Percentiles rank a stretch among this genome's conserved stretches.
These are phyloP conservation scores for Bryconaethiops microstoma DNA, from an alignment of 2,797 vertebrate species.

Conservation along the genomic window DNA sequence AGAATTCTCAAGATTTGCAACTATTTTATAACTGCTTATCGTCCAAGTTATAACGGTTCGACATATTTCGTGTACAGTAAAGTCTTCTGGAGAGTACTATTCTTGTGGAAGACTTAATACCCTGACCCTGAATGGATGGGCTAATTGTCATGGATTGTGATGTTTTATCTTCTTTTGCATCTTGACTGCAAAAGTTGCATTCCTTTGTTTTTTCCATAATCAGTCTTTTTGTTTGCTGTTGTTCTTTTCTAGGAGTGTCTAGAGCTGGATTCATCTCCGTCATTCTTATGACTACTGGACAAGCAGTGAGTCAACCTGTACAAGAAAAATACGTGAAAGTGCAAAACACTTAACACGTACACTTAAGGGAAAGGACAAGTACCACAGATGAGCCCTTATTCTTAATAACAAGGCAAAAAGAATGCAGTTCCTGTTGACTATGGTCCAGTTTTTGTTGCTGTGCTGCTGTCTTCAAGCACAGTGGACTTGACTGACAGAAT, in stretches of 20 bases:
- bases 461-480: neutral
- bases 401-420: neutral
- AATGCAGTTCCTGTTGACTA: neutral
- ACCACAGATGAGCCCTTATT: neutral
- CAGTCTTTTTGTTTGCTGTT: neutral
- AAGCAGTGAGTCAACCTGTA: neutral
- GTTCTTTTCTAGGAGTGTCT: slow-evolving; percentile 13
- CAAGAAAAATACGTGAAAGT: neutral
- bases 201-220: slow-evolving; percentile 21
- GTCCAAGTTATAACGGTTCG: neutral
- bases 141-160: neutral
- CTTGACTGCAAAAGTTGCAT: neutral
- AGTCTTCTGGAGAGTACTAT: neutral
- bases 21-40: neutral
- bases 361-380: neutral
- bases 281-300: neutral
- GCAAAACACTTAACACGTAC: neutral
- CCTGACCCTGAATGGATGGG: neutral
- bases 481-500: neutral
- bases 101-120: no score
- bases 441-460: neutral
- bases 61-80: neutral
- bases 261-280: neutral
- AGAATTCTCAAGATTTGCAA: neutral
- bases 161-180: neutral